These are phyloP conservation scores for Caenorhabditis angaria DNA, from an alignment of 2,888 invertebrate species.

Conservation along the genomic window DNA sequence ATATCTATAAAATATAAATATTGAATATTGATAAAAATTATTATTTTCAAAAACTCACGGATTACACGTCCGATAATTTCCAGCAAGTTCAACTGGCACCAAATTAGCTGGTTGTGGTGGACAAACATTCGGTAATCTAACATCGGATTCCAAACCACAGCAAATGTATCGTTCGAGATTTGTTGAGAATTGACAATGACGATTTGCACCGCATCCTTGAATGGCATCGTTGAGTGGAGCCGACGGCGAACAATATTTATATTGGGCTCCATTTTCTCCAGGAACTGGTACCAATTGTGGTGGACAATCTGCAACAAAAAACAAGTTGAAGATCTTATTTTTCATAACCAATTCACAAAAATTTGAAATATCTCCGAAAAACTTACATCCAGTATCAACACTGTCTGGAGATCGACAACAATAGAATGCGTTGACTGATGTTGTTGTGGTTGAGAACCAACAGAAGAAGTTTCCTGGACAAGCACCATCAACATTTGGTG, in stretches of 20 bases:
- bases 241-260: conserved; percentile 70
- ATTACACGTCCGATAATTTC: conserved; percentile 60
- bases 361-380: neutral
- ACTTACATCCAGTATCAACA: conserved; percentile 70
- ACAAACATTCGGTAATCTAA: conserved; percentile 70
- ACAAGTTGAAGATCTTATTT: too few species aligned
- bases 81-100: conserved; percentile 70
- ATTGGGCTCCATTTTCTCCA: conserved; percentile 68
- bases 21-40: neutral
- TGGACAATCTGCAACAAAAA: conserved; percentile 63
- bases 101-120: conserved; percentile 71
- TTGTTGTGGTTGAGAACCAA: conserved; percentile 70
- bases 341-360: too few species aligned
- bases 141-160: conserved; percentile 70
- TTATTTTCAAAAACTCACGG: conserved; percentile 34
- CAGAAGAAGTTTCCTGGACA: conserved; percentile 72
- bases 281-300: conserved; percentile 71
- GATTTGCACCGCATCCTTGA: conserved; percentile 70
- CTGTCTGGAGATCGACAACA: conserved; percentile 71
- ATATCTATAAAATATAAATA: conserved; percentile 41
- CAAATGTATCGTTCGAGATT: conserved; percentile 70
- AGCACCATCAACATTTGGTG: conserved; percentile 71
- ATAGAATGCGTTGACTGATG: conserved; percentile 70
- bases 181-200: conserved; percentile 70
- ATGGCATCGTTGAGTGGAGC: conserved; percentile 69